Evolutionary conservation across 2,888 invertebrate genomes (phyloP).

Genomic region (Cephus rjabovi): DNA sequence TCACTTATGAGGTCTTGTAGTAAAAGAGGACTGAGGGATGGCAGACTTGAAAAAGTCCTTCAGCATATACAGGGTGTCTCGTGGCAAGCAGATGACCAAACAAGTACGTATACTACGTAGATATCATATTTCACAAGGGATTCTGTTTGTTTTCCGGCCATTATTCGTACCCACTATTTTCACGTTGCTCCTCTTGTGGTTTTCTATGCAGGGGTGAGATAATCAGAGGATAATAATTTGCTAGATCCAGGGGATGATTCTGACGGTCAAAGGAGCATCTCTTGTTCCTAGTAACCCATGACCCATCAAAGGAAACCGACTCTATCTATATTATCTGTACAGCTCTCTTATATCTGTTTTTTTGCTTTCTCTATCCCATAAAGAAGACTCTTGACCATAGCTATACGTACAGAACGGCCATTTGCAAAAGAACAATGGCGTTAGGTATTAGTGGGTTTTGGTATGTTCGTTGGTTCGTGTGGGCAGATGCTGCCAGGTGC

Average conservation of each 20-base stretch:
- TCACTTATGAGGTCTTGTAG: not conserved
- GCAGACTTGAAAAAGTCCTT: not conserved
- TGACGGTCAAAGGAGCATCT: not conserved
- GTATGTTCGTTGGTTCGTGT: conserved; percentile 16
- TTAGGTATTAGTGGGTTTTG: conserved; percentile 1
- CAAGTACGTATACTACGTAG: conserved; percentile 11
- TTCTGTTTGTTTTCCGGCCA: conserved; percentile 39
- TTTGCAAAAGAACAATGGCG: conserved; percentile 15
- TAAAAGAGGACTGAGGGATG: not conserved
- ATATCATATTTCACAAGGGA: conserved; percentile 37
- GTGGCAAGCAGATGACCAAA: conserved; percentile 34
- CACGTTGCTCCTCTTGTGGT: not conserved
- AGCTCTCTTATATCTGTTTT: not conserved
- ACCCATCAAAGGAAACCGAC: conserved; percentile 2
- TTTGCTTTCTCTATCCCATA: not conserved
- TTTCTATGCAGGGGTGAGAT: not conserved
- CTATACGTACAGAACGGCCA: not conserved
- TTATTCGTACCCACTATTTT: not conserved
- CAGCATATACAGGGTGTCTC: conserved; percentile 3
- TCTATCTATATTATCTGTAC: not conserved
- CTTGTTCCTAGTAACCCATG: not conserved
- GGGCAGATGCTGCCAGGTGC: conserved; percentile 54
- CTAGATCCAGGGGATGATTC: not conserved
- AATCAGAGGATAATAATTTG: not conserved
- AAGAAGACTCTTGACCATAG: not conserved